Percentiles rank a stretch among this genome's conserved stretches.
phyloP scores from a whole-genome alignment of 2,113 vertebrate species.

The Ctenodactylus gundi region DNA sequence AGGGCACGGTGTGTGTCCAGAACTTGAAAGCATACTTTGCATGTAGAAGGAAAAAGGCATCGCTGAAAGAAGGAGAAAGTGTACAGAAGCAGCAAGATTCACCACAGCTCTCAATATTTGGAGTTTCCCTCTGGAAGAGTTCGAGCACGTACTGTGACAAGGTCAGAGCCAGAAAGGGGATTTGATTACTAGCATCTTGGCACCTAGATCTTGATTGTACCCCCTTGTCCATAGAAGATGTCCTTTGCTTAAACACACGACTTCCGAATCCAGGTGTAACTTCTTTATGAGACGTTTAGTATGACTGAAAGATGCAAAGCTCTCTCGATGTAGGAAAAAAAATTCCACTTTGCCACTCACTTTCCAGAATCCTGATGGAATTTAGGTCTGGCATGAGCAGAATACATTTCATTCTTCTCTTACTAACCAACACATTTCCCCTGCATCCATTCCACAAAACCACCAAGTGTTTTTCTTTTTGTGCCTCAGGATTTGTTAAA shows the following conservation, averaged over 20 bases:
- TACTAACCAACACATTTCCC: neutral
- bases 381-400: neutral
- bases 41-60: neutral
- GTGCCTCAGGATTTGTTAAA: neutral
- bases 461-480: neutral
- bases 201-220: neutral
- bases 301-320: neutral
- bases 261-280: neutral
- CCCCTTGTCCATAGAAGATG: neutral
- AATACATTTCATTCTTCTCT: neutral
- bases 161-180: neutral
- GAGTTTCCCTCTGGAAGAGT: neutral
- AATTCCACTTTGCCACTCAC: neutral
- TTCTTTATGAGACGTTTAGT: neutral
- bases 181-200: neutral
- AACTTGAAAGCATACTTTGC: neutral
- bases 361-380: conserved; percentile 1
- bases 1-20: neutral
- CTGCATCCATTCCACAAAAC: neutral
- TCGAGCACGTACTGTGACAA: neutral
- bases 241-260: neutral
- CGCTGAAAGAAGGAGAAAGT: neutral
- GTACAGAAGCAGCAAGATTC: neutral
- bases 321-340: neutral
- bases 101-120: too few relatives aligned